These are phyloP conservation scores for Caenorhabditis doughertyi DNA, from an alignment of 2,888 invertebrate species.

Conservation along the genomic window DNA sequence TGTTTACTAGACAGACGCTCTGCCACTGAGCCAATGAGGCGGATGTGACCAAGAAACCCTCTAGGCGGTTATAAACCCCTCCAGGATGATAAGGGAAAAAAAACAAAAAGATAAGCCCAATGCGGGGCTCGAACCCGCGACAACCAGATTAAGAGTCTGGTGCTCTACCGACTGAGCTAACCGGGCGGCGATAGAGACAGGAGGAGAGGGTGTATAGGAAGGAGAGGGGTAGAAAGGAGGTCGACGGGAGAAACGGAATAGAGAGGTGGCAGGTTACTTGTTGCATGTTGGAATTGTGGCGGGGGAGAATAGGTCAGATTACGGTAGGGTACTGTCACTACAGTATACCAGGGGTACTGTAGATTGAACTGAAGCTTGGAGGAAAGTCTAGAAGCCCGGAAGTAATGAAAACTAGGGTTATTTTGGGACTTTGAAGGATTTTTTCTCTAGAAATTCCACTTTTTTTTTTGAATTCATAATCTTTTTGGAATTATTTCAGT, in stretches of 20 bases:
- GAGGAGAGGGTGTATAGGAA: neutral
- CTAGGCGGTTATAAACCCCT: neutral
- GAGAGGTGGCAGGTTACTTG: neutral
- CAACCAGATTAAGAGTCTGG: constrained; percentile 82
- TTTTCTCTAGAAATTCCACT: too few species aligned
- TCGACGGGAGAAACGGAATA: neutral
- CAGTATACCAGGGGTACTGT: neutral
- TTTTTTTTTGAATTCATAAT: too few species aligned
- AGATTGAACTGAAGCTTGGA: neutral
- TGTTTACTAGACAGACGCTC: constrained; percentile 83
- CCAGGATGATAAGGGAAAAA: neutral
- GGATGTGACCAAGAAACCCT: neutral
- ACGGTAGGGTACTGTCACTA: neutral
- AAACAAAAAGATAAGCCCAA: constrained; percentile 71
- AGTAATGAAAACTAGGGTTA: too few species aligned
- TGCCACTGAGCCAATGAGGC: constrained; percentile 82
- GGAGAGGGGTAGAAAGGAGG: too few species aligned
- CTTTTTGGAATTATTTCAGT: too few species aligned
- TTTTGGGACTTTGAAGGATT: too few species aligned
- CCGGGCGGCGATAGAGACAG: constrained; percentile 14
- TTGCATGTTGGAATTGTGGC: too few species aligned
- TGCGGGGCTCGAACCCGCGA: constrained; percentile 82
- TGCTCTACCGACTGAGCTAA: constrained; percentile 80
- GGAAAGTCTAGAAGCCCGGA: too few species aligned
- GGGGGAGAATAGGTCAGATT: neutral